These are phyloP conservation scores for Zosterops pallidus DNA, from an alignment of 2,113 vertebrate genomes.

Conservation along the genomic window DNA sequence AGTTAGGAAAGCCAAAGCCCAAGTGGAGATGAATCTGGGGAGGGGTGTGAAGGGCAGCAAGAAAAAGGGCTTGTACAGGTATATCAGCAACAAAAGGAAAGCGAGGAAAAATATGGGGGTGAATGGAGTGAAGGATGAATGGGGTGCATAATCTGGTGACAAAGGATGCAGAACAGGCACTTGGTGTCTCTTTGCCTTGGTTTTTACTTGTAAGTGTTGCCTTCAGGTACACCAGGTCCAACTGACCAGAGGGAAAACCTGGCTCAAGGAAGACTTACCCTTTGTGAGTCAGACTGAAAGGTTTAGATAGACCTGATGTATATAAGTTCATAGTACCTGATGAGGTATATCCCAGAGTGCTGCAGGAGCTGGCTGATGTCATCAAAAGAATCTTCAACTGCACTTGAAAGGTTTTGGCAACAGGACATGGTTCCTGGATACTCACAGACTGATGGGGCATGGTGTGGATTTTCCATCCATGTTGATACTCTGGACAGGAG, in stretches of 20 bases:
- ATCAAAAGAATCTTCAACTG: neutral
- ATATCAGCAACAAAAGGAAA: neutral
- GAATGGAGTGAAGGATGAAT: neutral
- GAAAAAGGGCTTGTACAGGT: neutral
- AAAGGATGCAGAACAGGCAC: neutral
- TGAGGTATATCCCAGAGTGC: neutral
- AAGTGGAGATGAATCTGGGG: neutral
- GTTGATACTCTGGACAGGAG: neutral
- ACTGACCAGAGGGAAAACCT: neutral
- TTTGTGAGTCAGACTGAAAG: neutral
- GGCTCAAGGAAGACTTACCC: neutral
- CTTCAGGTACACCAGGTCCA: neutral
- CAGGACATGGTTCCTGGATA: neutral
- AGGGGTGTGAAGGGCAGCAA: neutral
- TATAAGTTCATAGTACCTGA: neutral
- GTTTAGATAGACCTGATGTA: neutral
- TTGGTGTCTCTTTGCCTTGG: fast-evolving
- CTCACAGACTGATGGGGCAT: neutral
- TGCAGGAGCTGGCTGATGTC: neutral
- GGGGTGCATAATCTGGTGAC: neutral
- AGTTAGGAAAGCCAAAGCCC: neutral
- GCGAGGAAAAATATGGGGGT: neutral
- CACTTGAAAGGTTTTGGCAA: neutral
- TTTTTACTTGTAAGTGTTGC: neutral
- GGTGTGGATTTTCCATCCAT: neutral